Evolutionary conservation across 2,797 vertebrate species (phyloP), one percentile per base, ranked within the genome.

Genomic region (Pipistrellus pygmaeus): DNA sequence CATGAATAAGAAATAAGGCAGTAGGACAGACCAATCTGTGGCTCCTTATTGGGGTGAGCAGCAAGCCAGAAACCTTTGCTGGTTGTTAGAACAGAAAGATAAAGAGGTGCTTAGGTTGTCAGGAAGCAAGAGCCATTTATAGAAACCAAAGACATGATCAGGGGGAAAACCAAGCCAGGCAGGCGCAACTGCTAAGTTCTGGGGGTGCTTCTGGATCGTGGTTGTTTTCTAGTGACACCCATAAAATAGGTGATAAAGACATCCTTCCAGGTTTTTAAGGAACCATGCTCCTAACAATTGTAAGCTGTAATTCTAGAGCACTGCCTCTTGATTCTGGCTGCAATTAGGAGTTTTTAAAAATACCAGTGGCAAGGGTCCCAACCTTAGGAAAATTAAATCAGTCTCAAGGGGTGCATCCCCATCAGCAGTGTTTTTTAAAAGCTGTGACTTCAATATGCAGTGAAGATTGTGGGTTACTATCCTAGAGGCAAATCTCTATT

Each of bases 301-400:
- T 82, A 91, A 93, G n/a, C 35, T 73, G 73, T 89, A 92, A 94
- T 91, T 95, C 77, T 94, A 92, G 85, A 93, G 48, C 14, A 55
- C 62, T 64, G 5, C 84, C 87, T 92, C 88, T 93, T 64, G 92
- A 78, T 46, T 57, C 30, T n/a, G 11, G 38, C n/a, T 81, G 60
- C 85, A 90, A 87, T 90, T 96, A 95, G 20, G 15, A 1, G 9
- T 64, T 83, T 87, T 95, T 38, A 62, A 82, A 96, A 90, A 66
- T 90, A 92, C 48, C 68, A 77, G 1, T 32, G 85, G 46, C 62
- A 87, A 90, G 46, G 41, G 81, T 90, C 46, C 51, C 60, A 91
- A 83, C 6, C 76, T 21, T 69, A 88, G 68, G 20, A 21, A 72
- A 96, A 88, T 90, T 95, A 94, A 91, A 77, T 91, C 60, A 81